Conservation (phyloP, 1,140 invertebrate species). For the Drosophila teissieri region DNA sequence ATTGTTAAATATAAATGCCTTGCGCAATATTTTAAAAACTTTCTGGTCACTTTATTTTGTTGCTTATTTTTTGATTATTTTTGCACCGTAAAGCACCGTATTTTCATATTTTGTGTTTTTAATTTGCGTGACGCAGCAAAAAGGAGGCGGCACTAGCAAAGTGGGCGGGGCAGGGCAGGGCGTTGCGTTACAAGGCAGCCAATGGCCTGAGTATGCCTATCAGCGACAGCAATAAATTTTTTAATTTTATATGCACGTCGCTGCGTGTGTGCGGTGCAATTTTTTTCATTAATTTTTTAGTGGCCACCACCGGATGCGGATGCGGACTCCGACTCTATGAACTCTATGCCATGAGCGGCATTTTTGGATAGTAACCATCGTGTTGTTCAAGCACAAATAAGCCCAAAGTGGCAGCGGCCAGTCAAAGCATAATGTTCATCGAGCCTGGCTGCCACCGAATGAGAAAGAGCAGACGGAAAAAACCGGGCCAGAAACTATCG, state of each 20-base stretch:
- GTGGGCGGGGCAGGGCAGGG: neutral
- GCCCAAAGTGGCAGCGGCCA: neutral
- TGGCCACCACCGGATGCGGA: constrained; percentile 36
- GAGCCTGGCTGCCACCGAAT: neutral
- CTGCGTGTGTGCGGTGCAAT: constrained; percentile 9
- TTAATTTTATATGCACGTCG: constrained; percentile 67
- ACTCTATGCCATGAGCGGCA: constrained; percentile 7
- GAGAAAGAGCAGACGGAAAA: neutral
- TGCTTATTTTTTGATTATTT: neutral
- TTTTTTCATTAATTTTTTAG: constrained; percentile 82
- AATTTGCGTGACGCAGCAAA: constrained; percentile 50
- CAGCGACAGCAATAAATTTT: constrained; percentile 80
- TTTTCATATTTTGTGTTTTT: constrained; percentile 55
- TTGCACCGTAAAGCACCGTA: no score
- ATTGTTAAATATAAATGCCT: constrained; percentile 77
- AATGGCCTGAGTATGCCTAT: constrained; percentile 51
- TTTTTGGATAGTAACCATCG: constrained; percentile 3
- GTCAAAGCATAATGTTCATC: constrained; percentile 5
- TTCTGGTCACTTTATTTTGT: constrained; percentile 33
- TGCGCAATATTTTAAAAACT: constrained; percentile 68
- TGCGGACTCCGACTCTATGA: no score
- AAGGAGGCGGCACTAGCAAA: neutral
- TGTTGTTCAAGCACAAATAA: constrained; percentile 8
- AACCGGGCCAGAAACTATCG: neutral
- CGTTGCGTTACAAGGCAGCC: neutral